Evolutionary conservation across 1,140 invertebrate species (phyloP).

Genomic region (Megalopta genalis): DNA sequence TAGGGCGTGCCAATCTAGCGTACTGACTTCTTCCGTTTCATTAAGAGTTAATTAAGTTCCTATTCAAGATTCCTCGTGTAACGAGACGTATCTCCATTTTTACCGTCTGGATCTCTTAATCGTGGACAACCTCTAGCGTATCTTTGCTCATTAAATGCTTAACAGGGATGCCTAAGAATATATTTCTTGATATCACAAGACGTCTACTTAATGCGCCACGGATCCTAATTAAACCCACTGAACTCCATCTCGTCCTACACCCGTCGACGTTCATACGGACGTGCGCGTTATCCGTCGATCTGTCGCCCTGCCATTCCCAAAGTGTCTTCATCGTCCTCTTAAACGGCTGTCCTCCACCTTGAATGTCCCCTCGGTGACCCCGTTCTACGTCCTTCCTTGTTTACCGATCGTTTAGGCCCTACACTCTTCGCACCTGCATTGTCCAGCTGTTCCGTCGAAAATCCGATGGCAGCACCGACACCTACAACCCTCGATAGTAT

Average conservation of each 20-base stretch:
- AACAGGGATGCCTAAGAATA: conserved; percentile 41
- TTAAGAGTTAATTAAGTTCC: conserved; percentile 54
- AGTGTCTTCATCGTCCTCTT: neutral
- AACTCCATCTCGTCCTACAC: neutral
- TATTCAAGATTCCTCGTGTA: conserved; percentile 58
- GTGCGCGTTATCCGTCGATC: conserved; percentile 40
- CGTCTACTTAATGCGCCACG: conserved; percentile 42
- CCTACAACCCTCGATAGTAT: conserved; percentile 31
- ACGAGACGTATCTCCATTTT: conserved; percentile 45
- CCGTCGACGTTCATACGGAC: conserved; percentile 27
- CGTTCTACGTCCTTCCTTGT: neutral
- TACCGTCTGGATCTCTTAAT: conserved; percentile 3
- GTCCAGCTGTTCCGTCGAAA: neutral
- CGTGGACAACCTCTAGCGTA: conserved; percentile 26
- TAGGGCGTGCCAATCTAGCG: conserved; percentile 67
- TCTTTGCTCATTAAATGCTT: conserved; percentile 22
- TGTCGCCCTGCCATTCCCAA: neutral
- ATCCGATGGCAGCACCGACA: conserved; percentile 33
- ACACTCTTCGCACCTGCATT: neutral
- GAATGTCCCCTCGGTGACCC: no score
- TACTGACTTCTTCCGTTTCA: conserved; percentile 57
- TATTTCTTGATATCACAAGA: conserved; percentile 50
- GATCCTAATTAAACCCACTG: conserved; percentile 20
- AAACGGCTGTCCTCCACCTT: neutral
- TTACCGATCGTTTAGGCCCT: conserved; percentile 37